Base-by-base conservation (phyloP, 2,888 invertebrate species). In the Cynaeus angustus region DNA sequence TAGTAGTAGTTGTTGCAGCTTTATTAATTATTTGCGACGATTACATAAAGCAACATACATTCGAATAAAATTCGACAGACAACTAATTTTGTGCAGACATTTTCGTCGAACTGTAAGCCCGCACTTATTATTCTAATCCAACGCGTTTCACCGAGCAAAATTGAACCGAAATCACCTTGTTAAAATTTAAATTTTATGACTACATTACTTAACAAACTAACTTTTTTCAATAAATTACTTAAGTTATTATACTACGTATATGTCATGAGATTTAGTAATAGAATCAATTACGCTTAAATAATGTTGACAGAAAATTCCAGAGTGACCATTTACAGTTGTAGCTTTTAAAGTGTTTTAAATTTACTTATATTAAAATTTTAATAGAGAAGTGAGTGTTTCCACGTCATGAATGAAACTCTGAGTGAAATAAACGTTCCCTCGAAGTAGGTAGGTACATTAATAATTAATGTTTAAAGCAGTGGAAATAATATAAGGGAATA, bases 351-450 rank as follows among this genome's bases (percentile, higher is more conserved):
- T 16, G 55, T 55, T 37, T 55, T 37, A 8, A 37, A 37, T 37
- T 55, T 38, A 55, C 38, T 14, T 55, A 55, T 16, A 28, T 56
- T 56, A 41, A 43, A 56, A 56, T 33, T 53, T 53, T 37, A 53
- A 33, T 30, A 37, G 5, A n/a, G 37, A 7, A 33, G 41, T n/a
- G n/a, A 33, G 50, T 50, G 37, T 16, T 53, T 37, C 37, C 53
- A 37, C 37, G 37, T 53, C 53, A 53, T 37, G 53, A 53, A 53
- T 53, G 33, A 21, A 50, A 26, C 26, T 26, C 12, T 16, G 21
- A 46, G 48, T 50, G 14, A 10, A 50, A 28, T 50, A 50, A 26
- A 50, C 21, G 26, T 50, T 10, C 21, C 48, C 46, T 14, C 46
- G 1, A 46, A 13, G 10, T 6, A 21, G 21, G 21, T 21, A 21